Evolutionary conservation across 2,888 invertebrate genomes (phyloP), one percentile per base, ranked within the genome.

Genomic region (Drosophila parthenogenetica): DNA sequence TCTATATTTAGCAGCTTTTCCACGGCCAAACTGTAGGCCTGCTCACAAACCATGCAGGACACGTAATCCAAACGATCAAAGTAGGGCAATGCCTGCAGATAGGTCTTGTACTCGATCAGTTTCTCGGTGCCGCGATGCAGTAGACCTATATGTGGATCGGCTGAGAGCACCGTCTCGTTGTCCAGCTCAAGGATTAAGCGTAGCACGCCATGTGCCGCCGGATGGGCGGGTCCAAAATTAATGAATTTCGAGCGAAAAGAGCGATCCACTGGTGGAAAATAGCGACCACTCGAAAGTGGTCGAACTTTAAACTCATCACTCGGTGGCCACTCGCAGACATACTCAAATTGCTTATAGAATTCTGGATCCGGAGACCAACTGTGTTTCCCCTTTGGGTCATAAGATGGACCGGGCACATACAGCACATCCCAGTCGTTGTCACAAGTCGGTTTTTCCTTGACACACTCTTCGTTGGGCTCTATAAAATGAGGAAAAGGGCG

Each of bases 181-280:
- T 97, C 96, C 50, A 98, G 91, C 85, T 96, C 95, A 19, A 97
- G 91, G 8, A 98, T 95, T 51, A 98, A 93, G 53, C 97, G 94
- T 22, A 98, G 93, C 39, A 97, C 97, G 7, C 98, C 98, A 90
- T 98, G 98, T 42, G 98, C 98, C 3, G 98, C 97, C 1, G 98
- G 98, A 93, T 98, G 98, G 77, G 96, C 96, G 0, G 98, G 98
- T 0, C 98, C 98, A 91, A 97, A 97, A 91, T 98, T 98, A 13
- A 97, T 91, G 70, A 93, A 93, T 91, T 95, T 94, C 77, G 95
- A 95, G 79, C 93, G 93, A 22, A 96, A 92, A 49, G 93, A 93
- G 51, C 94, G 94, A 84, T 95, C 95, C 0, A 93, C 93, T 0
- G 93, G 93, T 5, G 80, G 90, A 1, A 17, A 5, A 4, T 92